phyloP scores from a whole-genome alignment of 2,113 vertebrate species.

The Lepisosteus osseus region DNA sequence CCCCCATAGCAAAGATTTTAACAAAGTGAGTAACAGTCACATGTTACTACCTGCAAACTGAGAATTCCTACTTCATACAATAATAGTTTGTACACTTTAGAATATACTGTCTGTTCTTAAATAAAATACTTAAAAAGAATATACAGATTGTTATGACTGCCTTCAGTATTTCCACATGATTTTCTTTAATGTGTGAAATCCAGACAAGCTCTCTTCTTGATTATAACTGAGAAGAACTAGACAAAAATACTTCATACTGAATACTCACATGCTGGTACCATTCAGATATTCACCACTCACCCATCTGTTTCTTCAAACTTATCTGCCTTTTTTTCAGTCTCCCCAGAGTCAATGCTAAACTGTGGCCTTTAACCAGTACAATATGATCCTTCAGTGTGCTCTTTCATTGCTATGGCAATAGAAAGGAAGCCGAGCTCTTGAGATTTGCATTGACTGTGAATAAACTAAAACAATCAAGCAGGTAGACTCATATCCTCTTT shows the following conservation, averaged over 20 bases:
- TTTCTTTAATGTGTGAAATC: no score
- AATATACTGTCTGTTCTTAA: no score
- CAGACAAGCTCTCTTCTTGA: not conserved
- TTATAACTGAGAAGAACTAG: not conserved
- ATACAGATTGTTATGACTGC: no score
- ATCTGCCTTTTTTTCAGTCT: not conserved
- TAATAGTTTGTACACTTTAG: no score
- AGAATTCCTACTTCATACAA: no score
- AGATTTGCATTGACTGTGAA: constrained; percentile 9
- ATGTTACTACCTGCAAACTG: no score
- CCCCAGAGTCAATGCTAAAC: constrained; percentile 10
- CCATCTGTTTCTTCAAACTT: constrained; percentile 12
- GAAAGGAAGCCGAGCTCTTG: constrained; percentile 6
- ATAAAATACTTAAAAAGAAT: no score
- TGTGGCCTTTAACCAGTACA: not conserved
- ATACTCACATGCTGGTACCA: constrained; percentile 10
- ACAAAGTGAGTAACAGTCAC: no score
- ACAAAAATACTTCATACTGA: not conserved
- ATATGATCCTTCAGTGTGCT: not conserved
- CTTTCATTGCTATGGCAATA: constrained; percentile 11
- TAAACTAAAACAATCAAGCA: not conserved
- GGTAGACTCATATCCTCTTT: not conserved
- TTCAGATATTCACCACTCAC: constrained; percentile 10
- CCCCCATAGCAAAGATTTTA: no score
- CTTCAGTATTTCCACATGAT: no score